Conservation (phyloP, 2,797 vertebrate genomes). For the Clarias pachynema region DNA sequence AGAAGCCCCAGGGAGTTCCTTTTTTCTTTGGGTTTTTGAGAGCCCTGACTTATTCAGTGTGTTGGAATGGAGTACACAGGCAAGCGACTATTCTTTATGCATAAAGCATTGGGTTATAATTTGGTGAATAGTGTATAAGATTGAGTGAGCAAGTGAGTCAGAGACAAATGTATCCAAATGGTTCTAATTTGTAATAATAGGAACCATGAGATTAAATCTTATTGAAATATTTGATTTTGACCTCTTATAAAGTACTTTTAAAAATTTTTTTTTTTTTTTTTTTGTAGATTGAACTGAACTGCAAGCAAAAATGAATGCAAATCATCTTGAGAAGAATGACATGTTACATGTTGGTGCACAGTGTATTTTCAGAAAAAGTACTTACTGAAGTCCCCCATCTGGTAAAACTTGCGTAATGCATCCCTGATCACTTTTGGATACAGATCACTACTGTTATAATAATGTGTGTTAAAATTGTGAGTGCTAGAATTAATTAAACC, state of each 20-base stretch:
- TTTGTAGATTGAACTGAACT: no score
- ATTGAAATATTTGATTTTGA: not conserved
- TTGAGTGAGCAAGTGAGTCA: not conserved
- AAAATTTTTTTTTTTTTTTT: not conserved
- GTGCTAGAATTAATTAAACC: not conserved
- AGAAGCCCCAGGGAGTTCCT: conserved; percentile 57
- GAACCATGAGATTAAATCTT: not conserved
- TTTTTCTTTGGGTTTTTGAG: conserved; percentile 62
- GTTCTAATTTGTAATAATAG: not conserved
- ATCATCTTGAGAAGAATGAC: not conserved
- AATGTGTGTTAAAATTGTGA: not conserved
- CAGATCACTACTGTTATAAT: not conserved
- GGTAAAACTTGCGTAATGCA: not conserved
- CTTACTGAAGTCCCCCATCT: not conserved
- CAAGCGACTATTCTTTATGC: conserved; percentile 56
- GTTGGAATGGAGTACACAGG: conserved; percentile 58
- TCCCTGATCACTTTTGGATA: not conserved
- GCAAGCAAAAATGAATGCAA: not conserved
- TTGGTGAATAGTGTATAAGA: not conserved
- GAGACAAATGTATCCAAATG: not conserved
- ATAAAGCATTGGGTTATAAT: conserved; percentile 15
- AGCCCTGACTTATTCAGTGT: conserved; percentile 61
- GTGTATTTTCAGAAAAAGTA: not conserved
- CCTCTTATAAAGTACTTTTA: not conserved
- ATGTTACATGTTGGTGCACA: not conserved